Percentiles rank a stretch among this genome's conserved stretches.
phyloP scores from a whole-genome alignment of 2,888 invertebrate genomes.

The Conomelus anceps region DNA sequence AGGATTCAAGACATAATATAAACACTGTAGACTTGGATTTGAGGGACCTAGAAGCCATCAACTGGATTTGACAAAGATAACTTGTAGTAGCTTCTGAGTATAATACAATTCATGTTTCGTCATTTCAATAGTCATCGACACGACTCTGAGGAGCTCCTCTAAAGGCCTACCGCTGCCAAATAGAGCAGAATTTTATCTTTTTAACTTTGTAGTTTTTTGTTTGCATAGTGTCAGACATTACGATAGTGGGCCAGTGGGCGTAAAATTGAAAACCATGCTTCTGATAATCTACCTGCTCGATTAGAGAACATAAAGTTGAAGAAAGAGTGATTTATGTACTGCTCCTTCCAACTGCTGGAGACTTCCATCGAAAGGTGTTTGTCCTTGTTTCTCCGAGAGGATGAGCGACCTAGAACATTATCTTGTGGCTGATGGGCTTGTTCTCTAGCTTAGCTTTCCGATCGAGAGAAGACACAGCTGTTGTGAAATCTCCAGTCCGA shows the following conservation, averaged over 20 bases:
- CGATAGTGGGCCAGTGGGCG: background rate
- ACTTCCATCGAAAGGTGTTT: background rate
- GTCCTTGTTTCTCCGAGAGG: background rate
- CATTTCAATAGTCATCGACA: too few species aligned
- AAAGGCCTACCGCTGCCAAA: too few species aligned
- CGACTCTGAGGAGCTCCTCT: too few species aligned
- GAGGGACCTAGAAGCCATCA: too few species aligned
- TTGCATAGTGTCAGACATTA: background rate
- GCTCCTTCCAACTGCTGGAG: background rate
- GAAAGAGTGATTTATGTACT: background rate
- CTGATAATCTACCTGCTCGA: background rate
- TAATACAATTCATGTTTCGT: too few species aligned
- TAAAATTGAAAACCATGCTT: background rate
- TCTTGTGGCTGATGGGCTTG: background rate
- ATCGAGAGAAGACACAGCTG: background rate
- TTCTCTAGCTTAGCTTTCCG: background rate
- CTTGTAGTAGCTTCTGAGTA: too few species aligned
- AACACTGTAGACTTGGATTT: too few species aligned
- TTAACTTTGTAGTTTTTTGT: background rate
- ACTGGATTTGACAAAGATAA: too few species aligned
- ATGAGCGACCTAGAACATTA: background rate
- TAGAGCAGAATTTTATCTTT: too few species aligned
- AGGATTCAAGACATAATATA: too few species aligned
- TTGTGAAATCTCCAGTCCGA: background rate
- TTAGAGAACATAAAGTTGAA: background rate